Evolutionary conservation across 1,140 invertebrate species (phyloP).

Genomic region (Bombus difficillimus): DNA sequence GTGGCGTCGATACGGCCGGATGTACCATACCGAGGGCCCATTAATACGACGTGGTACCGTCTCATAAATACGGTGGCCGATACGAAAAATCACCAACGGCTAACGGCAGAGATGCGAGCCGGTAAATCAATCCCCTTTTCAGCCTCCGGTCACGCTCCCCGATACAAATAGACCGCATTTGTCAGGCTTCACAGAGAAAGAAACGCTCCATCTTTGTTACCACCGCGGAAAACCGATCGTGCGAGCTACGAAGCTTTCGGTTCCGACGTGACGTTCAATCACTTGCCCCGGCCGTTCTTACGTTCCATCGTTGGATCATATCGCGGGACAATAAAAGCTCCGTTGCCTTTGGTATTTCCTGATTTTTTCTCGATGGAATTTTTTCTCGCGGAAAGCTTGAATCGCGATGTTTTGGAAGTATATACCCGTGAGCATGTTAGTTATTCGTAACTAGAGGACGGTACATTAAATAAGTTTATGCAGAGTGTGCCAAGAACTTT

Average conservation of each 20-base stretch:
- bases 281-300: background rate
- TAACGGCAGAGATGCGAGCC: conserved; percentile 15
- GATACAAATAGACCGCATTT: conserved; percentile 16
- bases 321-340: background rate
- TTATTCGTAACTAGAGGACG: no score
- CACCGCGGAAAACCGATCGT: conserved; percentile 6
- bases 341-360: background rate
- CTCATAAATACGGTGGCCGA: conserved; percentile 65
- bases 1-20: conserved; percentile 54
- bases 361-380: no score
- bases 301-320: background rate
- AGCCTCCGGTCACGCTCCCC: conserved; percentile 24
- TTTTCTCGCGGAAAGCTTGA: background rate
- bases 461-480: no score
- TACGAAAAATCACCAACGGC: conserved; percentile 57
- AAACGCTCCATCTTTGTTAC: conserved; percentile 3
- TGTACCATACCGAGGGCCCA: conserved; percentile 48
- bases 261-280: background rate
- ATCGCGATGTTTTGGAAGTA: background rate
- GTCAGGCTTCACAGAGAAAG: background rate
- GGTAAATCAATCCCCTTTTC: conserved; percentile 57
- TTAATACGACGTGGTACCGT: conserved; percentile 66
- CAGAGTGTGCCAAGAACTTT: no score
- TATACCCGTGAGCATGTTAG: no score
- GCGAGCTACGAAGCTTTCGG: background rate